Conservation (phyloP, 2,888 invertebrate species). For the Lasioglossum leucozonium region DNA sequence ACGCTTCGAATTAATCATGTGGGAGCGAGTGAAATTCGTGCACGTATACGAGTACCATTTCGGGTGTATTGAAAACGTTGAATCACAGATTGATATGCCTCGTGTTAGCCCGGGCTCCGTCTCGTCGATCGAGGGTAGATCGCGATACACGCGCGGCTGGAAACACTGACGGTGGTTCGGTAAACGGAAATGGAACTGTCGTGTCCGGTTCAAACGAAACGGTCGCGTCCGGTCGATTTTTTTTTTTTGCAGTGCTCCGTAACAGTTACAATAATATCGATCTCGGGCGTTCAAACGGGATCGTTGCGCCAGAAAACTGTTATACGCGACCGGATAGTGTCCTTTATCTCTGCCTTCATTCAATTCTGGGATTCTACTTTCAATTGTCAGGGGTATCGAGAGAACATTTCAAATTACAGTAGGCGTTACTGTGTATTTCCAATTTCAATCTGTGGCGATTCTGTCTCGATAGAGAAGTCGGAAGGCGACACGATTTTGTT, state of each 20-base stretch:
- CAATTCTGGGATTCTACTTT: background rate
- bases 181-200: slow-evolving; percentile 20
- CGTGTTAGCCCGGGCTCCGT: slow-evolving; percentile 52
- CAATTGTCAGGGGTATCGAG: background rate
- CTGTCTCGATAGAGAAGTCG: background rate
- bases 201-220: slow-evolving; percentile 5
- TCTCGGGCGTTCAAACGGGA: too few relatives aligned
- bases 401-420: too few relatives aligned
- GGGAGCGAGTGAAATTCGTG: slow-evolving; percentile 36
- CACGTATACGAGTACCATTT: slow-evolving; percentile 11
- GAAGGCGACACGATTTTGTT: background rate
- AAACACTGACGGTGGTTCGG: slow-evolving; percentile 2
- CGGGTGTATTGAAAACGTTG: slow-evolving; percentile 48
- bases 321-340: background rate
- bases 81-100: slow-evolving; percentile 70
- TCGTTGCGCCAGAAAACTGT: slow-evolving; percentile 2
- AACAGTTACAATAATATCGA: background rate
- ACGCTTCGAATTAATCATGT: slow-evolving; percentile 13
- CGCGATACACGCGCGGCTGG: background rate
- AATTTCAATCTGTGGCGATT: background rate
- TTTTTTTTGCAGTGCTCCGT: background rate
- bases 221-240: background rate
- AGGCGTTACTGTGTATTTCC: background rate
- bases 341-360: background rate
- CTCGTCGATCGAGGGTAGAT: slow-evolving; percentile 1